phyloP scores from a whole-genome alignment of 64 coral and sea anemone species.

The Acropora tenuis region DNA sequence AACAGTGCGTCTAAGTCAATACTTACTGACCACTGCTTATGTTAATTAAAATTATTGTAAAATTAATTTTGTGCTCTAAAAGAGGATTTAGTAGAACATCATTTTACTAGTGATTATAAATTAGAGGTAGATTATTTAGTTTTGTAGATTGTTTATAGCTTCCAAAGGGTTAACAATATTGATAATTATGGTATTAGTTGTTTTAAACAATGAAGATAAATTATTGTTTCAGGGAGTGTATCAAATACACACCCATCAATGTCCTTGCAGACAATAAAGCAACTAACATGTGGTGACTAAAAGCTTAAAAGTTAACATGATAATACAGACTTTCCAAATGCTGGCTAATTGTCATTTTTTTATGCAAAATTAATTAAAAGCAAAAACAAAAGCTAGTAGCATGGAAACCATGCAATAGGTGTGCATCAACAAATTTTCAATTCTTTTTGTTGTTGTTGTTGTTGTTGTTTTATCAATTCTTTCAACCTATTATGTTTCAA shows the following conservation, averaged over 20 bases:
- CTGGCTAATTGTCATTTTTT: background rate
- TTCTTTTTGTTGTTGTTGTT: too few species aligned
- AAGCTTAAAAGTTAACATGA: background rate
- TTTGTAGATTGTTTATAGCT: constrained; percentile 24
- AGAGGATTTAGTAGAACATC: background rate
- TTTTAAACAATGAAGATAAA: background rate
- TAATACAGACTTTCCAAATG: background rate
- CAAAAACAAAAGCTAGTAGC: constrained; percentile 3
- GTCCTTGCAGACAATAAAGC: constrained; percentile 30
- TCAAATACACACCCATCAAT: background rate
- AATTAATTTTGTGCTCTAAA: background rate
- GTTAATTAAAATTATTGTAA: background rate
- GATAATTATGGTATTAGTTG: background rate
- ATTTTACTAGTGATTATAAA: background rate
- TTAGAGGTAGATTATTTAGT: background rate
- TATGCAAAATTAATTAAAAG: background rate
- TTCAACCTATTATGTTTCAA: too few species aligned
- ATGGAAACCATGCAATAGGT: constrained; percentile 15
- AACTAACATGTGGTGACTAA: background rate
- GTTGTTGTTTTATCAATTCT: too few species aligned
- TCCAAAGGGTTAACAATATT: background rate
- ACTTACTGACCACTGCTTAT: too few species aligned
- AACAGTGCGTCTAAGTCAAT: too few species aligned
- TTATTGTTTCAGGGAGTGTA: constrained; percentile 32
- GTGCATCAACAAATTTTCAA: background rate